Base-by-base conservation (phyloP, 2,113 vertebrate species). In the Monopterus albus region DNA sequence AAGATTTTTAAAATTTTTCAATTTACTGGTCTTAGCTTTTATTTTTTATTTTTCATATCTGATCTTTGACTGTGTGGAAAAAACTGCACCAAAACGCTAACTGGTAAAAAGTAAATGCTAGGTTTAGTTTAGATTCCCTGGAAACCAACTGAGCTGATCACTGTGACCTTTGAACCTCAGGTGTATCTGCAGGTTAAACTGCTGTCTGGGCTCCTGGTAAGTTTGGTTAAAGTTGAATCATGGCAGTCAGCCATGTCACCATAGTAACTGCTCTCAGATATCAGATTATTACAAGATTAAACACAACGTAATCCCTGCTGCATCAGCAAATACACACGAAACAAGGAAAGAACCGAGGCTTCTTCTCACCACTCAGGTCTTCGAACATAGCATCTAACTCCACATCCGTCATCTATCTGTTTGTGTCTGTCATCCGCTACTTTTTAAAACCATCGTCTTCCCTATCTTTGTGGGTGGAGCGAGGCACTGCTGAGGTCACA, bases 241-340 rank as follows among this genome's bases (percentile, higher is more conserved):
- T 7, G 25, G n/a, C n/a, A 52, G 47, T 1, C 2, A n/a, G 3
- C 40, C 26, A 17, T 39, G 35, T 79, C 25, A 18, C 71, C 59
- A 52, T 55, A 36, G 74, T 36, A 57, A 81, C 71, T 5, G 28
- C 42, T 42, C 25, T 65, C 58, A 49, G 49, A 68, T 45, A 25
- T 72, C 46, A 88, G 79, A 85, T 87, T 81, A 87, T 67, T 7
- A 69, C 14, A 60, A 70, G 79, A 84, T 87, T 81, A 83, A 46
- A 8, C n/a, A 29, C 52, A 25, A 31, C 15, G 12, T 75, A 49
- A 84, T 74, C 64, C 23, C 50, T 61, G 47, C n/a, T 43, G 47
- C 64, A 31, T 8, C 46, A 25, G 18, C 35, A 40, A 3, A 67
- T 21, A 13, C 6, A 31, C 53, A 47, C 1, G 17, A 49, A 57